Percentiles rank a stretch among this genome's conserved stretches.
Conservation (phyloP, 2,113 vertebrate genomes). For the Sapayoa aenigma region DNA sequence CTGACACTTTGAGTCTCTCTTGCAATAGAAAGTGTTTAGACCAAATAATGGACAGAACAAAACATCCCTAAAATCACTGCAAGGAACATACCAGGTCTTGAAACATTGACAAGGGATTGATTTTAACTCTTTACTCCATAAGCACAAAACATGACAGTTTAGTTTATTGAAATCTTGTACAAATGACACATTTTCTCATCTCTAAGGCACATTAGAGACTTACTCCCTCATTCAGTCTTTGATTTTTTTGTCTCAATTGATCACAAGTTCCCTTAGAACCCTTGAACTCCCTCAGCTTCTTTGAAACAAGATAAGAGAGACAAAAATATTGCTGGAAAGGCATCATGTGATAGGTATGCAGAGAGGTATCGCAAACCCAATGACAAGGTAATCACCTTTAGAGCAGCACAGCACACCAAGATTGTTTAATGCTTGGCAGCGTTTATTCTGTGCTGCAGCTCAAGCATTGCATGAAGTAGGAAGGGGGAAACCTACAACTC, state of each 20-base stretch:
- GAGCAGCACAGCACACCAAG: not conserved
- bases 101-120: not conserved
- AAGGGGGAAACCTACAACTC: rapidly evolving
- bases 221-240: not conserved
- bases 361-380: not conserved
- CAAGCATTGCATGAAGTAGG: rapidly evolving
- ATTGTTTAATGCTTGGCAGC: not conserved
- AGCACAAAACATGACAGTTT: not conserved
- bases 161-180: not conserved
- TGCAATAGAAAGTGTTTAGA: not conserved
- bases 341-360: rapidly evolving
- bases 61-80: not conserved
- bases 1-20: not conserved
- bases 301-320: not conserved
- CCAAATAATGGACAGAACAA: not conserved
- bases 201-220: not conserved
- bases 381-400: rapidly evolving
- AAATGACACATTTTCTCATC: not conserved
- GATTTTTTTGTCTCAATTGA: not conserved
- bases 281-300: not conserved
- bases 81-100: not conserved
- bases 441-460: not conserved
- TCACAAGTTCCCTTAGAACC: not conserved
- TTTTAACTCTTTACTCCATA: not conserved
- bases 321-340: not conserved